Conservation (phyloP, 2,888 invertebrate species). For the Sipha maydis region DNA sequence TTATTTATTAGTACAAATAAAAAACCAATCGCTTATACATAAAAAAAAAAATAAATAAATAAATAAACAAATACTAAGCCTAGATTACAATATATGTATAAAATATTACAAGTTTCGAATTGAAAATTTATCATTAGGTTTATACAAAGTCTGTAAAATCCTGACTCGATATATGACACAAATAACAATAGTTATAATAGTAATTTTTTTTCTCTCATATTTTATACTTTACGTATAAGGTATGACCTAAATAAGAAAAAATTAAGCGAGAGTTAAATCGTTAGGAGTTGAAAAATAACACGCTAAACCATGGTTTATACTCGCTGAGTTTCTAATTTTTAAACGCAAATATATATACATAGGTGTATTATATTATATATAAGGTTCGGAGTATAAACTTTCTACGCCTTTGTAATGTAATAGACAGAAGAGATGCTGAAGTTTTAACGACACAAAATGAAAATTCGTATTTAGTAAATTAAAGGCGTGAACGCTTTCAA, state of each 20-base stretch:
- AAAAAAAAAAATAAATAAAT: too few species aligned
- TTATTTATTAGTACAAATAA: too few species aligned
- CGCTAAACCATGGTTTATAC: background rate
- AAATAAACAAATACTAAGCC: too few species aligned
- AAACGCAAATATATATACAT: background rate
- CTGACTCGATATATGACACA: too few species aligned
- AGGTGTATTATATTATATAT: background rate
- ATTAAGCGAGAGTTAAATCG: background rate
- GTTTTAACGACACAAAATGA: constrained; percentile 23
- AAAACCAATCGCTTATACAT: too few species aligned
- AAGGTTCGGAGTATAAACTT: constrained; percentile 16
- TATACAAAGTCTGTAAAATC: too few species aligned
- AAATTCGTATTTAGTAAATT: constrained; percentile 17
- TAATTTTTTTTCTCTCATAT: too few species aligned
- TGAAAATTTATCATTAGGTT: too few species aligned
- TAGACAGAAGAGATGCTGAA: background rate
- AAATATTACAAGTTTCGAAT: too few species aligned
- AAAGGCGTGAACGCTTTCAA: constrained; percentile 7
- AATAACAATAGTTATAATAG: too few species aligned
- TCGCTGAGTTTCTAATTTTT: background rate
- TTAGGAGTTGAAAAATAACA: background rate
- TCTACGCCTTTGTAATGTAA: background rate
- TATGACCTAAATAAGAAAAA: background rate
- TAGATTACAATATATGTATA: too few species aligned
- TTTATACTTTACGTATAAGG: too few species aligned